Base-by-base conservation (phyloP, 1,140 invertebrate genomes). In the Ptiloglossa arizonensis region DNA sequence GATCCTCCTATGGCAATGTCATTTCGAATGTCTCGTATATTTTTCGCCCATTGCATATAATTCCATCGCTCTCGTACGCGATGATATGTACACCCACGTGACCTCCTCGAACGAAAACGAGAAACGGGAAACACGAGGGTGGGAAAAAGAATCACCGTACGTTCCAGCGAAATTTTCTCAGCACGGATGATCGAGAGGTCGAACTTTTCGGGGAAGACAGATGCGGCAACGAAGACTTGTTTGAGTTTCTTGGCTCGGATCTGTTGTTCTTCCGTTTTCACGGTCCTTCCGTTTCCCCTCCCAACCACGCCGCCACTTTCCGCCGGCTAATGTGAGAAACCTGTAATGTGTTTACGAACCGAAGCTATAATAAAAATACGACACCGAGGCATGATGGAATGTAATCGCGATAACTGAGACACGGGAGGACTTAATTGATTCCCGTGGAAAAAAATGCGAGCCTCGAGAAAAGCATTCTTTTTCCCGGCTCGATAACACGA, bases 281-380 rank as follows among this genome's bases (percentile, higher is more conserved):
- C 27, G 15, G 22, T 41, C 32, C 52, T 72, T 79, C 46, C 41
- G 52, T 64, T 48, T 64, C 27, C 15, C 69, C 24, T 46, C 24
- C 27, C 13, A 44, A 0, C 13, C 27, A n/a, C 15, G 24, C 22
- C 27, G 13, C 19, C 13, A 8, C 15, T 15, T 27, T 22, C 32
- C 44, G 15, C 13, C 22, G 44, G 71, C 72, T 87, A 87, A 87
- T 85, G 79, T 80, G 82, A 78, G 79, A 84, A 83, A 68, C 81
- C 74, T 86, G 84, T 87, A 86, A 81, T 74, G 85, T 86, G 79
- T 87, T 87, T 86, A 80, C 85, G 56, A 63, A 72, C 54, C 66
- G 59, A 35, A 19, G 50, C 17, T 13, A 50, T 85, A 85, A 87
- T 86, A 84, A 82, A 86, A 86, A 82, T 86, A 82, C 77, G 68